These are phyloP conservation scores for Pangasius mekongensis DNA, from an alignment of 2,797 vertebrate genomes.

Conservation along the genomic window DNA sequence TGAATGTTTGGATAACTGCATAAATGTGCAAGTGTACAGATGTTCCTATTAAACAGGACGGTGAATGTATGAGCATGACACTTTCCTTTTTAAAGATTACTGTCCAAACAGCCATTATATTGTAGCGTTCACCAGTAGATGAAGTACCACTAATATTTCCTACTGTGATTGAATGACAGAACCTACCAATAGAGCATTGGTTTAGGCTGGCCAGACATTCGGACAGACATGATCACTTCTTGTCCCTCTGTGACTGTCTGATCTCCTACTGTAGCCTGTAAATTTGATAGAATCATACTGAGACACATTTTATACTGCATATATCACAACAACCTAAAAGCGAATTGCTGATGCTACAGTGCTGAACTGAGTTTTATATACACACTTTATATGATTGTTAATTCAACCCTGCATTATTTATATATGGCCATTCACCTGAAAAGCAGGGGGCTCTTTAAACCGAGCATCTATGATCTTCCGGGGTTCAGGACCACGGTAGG, in stretches of 20 bases:
- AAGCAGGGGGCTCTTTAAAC: conserved; percentile 89
- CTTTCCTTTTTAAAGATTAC: background rate
- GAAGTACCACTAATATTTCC: background rate
- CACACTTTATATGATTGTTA: background rate
- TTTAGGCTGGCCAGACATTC: conserved; percentile 90
- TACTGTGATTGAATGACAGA: background rate
- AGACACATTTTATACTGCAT: background rate
- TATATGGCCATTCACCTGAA: conserved; percentile 79
- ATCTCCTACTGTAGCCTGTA: conserved; percentile 84
- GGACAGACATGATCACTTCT: conserved; percentile 89
- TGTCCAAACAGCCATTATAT: background rate
- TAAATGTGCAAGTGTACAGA: no score
- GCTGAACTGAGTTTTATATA: background rate
- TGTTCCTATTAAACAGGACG: no score
- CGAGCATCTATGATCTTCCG: conserved; percentile 70
- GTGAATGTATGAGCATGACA: background rate
- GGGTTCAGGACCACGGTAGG: conserved; percentile 69
- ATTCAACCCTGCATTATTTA: background rate
- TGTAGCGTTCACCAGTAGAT: background rate
- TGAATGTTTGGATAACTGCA: no score
- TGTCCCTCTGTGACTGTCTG: conserved; percentile 90
- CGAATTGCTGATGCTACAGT: background rate
- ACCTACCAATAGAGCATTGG: conserved; percentile 94
- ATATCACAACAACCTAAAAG: background rate
- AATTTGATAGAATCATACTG: conserved; percentile 54